Conservation (phyloP, 2,888 invertebrate genomes). For the Clusia tigrina region DNA sequence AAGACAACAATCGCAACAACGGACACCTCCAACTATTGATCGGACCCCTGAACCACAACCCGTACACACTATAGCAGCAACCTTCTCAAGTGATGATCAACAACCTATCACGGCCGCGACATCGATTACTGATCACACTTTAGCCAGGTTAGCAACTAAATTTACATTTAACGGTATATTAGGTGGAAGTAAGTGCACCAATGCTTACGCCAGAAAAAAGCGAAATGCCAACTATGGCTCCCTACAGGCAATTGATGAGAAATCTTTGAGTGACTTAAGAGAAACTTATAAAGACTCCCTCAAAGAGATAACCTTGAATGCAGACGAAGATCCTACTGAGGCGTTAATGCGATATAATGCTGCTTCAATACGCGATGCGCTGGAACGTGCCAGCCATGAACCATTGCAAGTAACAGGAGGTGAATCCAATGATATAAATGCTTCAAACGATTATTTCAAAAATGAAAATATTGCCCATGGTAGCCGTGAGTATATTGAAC, state of each 20-base stretch:
- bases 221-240: conserved; percentile 49
- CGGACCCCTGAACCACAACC: conserved; percentile 22
- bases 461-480: too few relatives aligned
- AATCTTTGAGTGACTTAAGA: conserved; percentile 51
- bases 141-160: conserved; percentile 45
- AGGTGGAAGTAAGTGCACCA: conserved; percentile 29
- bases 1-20: conserved; percentile 26
- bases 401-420: conserved; percentile 49
- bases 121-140: not conserved
- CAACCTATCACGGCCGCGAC: conserved; percentile 11
- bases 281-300: conserved; percentile 53
- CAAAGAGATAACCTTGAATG: conserved; percentile 58
- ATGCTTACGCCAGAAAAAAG: conserved; percentile 25
- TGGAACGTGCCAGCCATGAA: conserved; percentile 48
- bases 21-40: not conserved
- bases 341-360: conserved; percentile 59
- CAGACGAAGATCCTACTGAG: conserved; percentile 57
- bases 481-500: too few relatives aligned
- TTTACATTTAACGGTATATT: conserved; percentile 27
- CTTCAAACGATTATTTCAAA: not conserved
- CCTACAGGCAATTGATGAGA: conserved; percentile 54
- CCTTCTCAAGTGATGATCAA: conserved; percentile 26
- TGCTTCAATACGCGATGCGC: conserved; percentile 55
- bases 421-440: conserved; percentile 8
- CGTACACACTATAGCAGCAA: conserved; percentile 39